Conservation (phyloP, 2,797 vertebrate species). For the Pantherophis vulpinus region DNA sequence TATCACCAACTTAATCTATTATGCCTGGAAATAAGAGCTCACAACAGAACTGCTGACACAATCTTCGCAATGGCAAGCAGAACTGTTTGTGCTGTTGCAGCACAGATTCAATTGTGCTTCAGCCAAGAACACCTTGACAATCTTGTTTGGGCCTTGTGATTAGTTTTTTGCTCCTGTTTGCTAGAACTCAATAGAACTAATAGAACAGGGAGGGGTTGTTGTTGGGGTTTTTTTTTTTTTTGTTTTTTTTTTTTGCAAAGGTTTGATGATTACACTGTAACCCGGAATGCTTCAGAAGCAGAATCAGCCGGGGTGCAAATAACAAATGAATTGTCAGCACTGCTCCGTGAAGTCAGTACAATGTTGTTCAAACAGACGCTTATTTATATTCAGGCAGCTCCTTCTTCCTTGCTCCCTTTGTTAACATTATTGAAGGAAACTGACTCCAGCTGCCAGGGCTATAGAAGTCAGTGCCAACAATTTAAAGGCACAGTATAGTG, state of each 20-base stretch:
- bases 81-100: constrained; percentile 17
- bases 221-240: not conserved
- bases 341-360: constrained; percentile 11
- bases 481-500: constrained; percentile 42
- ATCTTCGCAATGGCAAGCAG: constrained; percentile 18
- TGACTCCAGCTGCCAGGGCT: constrained; percentile 36
- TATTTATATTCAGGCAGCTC: constrained; percentile 39
- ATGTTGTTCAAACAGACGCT: constrained; percentile 15
- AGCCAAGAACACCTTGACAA: constrained; percentile 36
- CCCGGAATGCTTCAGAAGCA: not conserved
- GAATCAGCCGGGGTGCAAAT: not conserved
- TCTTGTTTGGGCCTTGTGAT: not conserved
- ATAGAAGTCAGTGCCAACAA: constrained; percentile 32
- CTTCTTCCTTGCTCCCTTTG: constrained; percentile 16
- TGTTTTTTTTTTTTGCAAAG: constrained; percentile 16
- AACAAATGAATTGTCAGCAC: not conserved
- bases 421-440: constrained; percentile 37
- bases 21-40: constrained; percentile 39
- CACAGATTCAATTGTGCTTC: not conserved
- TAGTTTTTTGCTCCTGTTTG: constrained; percentile 12
- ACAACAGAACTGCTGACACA: not conserved
- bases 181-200: constrained; percentile 26
- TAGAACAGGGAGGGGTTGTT: not conserved
- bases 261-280: not conserved
- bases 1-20: not conserved